These are phyloP conservation scores for Typhlichthys subterraneus DNA, from an alignment of 2,797 vertebrate species.

Conservation along the genomic window DNA sequence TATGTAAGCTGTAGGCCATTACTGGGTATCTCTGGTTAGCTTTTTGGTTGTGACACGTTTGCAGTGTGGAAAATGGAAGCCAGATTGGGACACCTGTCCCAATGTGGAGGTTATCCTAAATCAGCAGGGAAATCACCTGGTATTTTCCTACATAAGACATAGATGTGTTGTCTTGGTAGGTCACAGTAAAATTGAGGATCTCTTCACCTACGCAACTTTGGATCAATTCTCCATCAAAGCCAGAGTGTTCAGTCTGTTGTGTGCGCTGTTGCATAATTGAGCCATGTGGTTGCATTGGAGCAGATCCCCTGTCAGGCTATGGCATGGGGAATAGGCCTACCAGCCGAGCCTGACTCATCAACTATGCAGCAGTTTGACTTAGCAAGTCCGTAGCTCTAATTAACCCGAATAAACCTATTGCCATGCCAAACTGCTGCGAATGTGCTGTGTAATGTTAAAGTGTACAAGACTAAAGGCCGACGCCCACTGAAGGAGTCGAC, in stretches of 20 bases:
- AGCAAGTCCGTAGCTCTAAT: conserved; percentile 1
- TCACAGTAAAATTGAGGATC: not conserved
- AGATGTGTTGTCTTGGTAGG: not conserved
- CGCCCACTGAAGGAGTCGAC: too few relatives aligned
- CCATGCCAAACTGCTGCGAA: not conserved
- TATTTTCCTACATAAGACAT: not conserved
- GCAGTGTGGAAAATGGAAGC: not conserved
- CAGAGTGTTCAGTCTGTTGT: conserved; percentile 1
- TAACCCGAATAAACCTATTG: too few relatives aligned
- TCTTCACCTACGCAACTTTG: not conserved
- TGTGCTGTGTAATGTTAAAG: not conserved
- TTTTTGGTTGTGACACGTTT: conserved; percentile 6
- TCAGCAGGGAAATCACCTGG: not conserved
- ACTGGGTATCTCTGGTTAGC: too few relatives aligned
- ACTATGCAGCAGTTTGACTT: conserved; percentile 37
- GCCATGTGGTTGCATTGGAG: conserved; percentile 21
- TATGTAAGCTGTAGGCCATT: not conserved
- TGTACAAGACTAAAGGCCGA: not conserved
- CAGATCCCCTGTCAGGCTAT: conserved; percentile 19
- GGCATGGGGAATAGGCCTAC: conserved; percentile 10
- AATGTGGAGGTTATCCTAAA: not conserved
- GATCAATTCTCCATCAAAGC: not conserved
- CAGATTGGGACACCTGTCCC: not conserved
- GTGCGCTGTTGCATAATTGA: conserved; percentile 52
- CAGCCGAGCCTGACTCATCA: conserved; percentile 30